Percentiles rank a stretch among this genome's conserved stretches.
Evolutionary conservation across 2,888 invertebrate genomes (phyloP).

Genomic region (Oscheius sp.): DNA sequence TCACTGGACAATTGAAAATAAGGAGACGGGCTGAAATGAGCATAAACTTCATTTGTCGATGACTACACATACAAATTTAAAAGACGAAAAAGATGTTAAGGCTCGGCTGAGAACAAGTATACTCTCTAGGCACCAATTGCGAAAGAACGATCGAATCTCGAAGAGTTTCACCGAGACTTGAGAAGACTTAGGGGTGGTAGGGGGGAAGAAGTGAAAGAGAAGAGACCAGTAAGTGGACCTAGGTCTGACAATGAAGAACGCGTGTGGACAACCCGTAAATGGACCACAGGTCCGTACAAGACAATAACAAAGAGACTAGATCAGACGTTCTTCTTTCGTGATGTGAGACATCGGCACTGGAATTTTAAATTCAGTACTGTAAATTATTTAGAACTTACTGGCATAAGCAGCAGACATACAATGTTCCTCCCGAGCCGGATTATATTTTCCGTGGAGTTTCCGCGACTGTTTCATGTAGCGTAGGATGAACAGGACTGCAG

Average conservation of each 20-base stretch:
- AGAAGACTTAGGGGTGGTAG: slow-evolving; percentile 47
- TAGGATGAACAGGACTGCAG: slow-evolving; percentile 55
- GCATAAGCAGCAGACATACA: slow-evolving; percentile 58
- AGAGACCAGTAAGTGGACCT: slow-evolving; percentile 29
- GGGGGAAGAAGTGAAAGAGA: slow-evolving; percentile 9
- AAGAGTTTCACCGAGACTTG: slow-evolving; percentile 31
- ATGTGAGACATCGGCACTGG: slow-evolving; percentile 65
- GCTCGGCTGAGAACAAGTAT: slow-evolving; percentile 21
- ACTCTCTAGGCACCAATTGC: slow-evolving; percentile 31
- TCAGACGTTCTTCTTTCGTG: slow-evolving; percentile 68
- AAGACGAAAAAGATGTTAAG: slow-evolving; percentile 10
- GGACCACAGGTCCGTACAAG: slow-evolving; percentile 31
- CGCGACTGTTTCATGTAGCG: slow-evolving; percentile 65
- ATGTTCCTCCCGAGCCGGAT: slow-evolving; percentile 69
- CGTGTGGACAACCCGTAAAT: slow-evolving; percentile 27
- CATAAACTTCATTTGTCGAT: slow-evolving; percentile 26
- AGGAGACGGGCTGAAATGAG: slow-evolving; percentile 32
- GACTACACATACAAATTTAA: slow-evolving; percentile 17
- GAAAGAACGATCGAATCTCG: slow-evolving; percentile 29
- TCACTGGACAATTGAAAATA: slow-evolving; percentile 31
- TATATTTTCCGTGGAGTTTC: slow-evolving; percentile 67
- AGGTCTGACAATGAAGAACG: slow-evolving; percentile 19
- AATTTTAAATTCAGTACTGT: no score
- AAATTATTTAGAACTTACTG: slow-evolving; percentile 35
- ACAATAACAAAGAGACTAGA: slow-evolving; percentile 42